These are phyloP conservation scores for Parnassius smintheus DNA, from an alignment of 2,888 invertebrate genomes.

Conservation along the genomic window DNA sequence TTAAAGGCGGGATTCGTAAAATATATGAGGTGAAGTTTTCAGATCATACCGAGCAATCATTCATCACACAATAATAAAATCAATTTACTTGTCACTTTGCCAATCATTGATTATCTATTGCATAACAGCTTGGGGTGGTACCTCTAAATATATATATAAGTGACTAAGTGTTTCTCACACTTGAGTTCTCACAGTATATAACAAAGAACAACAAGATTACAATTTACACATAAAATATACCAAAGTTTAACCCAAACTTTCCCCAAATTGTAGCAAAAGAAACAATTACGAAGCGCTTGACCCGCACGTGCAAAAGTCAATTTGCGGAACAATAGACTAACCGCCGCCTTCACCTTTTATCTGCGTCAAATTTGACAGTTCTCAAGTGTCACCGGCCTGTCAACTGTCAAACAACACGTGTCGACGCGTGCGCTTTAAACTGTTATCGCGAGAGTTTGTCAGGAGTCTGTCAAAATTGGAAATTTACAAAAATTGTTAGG, in stretches of 20 bases:
- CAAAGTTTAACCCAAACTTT: constrained; percentile 1
- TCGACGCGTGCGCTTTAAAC: constrained; percentile 68
- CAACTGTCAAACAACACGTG: constrained; percentile 68
- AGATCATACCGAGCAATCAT: too few relatives aligned
- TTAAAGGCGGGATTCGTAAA: too few relatives aligned
- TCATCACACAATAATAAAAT: too few relatives aligned
- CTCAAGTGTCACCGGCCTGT: constrained; percentile 50
- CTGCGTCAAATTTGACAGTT: constrained; percentile 57
- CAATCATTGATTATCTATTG: too few relatives aligned
- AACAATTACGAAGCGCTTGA: constrained; percentile 29
- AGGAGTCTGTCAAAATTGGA: constrained; percentile 57
- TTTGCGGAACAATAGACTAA: constrained; percentile 55
- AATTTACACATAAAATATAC: constrained; percentile 6
- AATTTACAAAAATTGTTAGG: constrained; percentile 40
- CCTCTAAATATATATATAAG: too few relatives aligned
- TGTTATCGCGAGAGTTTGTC: constrained; percentile 63
- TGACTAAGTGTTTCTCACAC: too few relatives aligned
- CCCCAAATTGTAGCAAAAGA: constrained; percentile 6
- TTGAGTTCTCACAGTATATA: too few relatives aligned
- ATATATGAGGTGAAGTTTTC: too few relatives aligned
- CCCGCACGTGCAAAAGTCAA: constrained; percentile 54
- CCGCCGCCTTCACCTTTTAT: constrained; percentile 47
- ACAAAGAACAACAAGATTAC: too few relatives aligned
- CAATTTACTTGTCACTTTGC: too few relatives aligned
- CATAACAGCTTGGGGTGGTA: too few relatives aligned